These are phyloP conservation scores for Pyxicephalus adspersus DNA, from an alignment of 2,113 vertebrate species.

Conservation along the genomic window DNA sequence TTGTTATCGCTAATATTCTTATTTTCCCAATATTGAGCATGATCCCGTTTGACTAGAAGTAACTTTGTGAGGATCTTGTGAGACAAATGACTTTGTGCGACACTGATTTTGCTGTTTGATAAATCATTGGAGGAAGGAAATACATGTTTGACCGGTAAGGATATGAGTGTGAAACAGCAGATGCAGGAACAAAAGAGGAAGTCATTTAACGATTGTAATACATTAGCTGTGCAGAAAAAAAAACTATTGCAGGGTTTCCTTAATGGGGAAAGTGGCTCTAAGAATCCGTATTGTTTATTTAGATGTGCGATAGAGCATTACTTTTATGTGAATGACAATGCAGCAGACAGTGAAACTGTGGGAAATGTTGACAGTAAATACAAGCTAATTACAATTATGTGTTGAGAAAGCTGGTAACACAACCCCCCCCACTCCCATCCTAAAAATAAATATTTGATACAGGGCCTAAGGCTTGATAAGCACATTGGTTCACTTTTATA, in stretches of 20 bases:
- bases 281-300: background rate
- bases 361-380: too few relatives aligned
- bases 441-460: too few relatives aligned
- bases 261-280: background rate
- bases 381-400: too few relatives aligned
- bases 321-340: background rate
- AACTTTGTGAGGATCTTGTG: background rate
- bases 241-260: background rate
- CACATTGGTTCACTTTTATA: too few relatives aligned
- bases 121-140: slow-evolving; percentile 24
- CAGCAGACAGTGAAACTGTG: background rate
- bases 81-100: background rate
- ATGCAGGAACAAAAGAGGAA: slow-evolving; percentile 39
- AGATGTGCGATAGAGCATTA: background rate
- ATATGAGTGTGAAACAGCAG: slow-evolving; percentile 28
- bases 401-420: too few relatives aligned
- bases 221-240: slow-evolving; percentile 13
- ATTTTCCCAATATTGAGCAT: too few relatives aligned
- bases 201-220: slow-evolving; percentile 34
- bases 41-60: background rate
- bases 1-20: too few relatives aligned
- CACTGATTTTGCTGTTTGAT: slow-evolving; percentile 10
- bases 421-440: too few relatives aligned
- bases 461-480: too few relatives aligned
- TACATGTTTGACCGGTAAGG: slow-evolving; percentile 31